Evolutionary conservation across 2,888 invertebrate genomes (phyloP).

Genomic region (Alviniconcha strummeri): DNA sequence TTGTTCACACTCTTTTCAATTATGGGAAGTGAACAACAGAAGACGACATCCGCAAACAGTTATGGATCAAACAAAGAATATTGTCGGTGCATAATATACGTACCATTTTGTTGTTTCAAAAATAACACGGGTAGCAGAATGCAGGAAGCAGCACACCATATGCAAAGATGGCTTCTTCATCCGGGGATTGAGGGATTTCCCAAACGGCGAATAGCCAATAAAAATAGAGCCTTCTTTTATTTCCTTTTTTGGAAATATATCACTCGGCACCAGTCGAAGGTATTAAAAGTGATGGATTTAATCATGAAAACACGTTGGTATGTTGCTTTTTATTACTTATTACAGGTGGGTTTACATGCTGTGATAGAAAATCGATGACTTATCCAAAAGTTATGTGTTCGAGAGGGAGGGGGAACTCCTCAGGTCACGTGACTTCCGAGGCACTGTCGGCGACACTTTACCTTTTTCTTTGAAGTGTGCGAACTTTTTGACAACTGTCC

Average conservation of each 20-base stretch:
- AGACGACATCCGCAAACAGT: too few species aligned
- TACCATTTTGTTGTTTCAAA: slow-evolving; percentile 28
- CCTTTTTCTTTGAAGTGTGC: slow-evolving; percentile 19
- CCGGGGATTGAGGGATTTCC: slow-evolving; percentile 44
- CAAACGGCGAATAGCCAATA: slow-evolving; percentile 42
- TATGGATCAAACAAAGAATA: too few species aligned
- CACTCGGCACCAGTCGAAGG: neutral
- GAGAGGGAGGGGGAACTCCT: slow-evolving; percentile 25
- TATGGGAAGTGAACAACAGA: too few species aligned
- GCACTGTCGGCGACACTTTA: slow-evolving; percentile 25
- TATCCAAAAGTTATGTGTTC: slow-evolving; percentile 17
- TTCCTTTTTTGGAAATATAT: slow-evolving; percentile 46
- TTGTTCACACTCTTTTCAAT: too few species aligned
- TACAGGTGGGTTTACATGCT: too few species aligned
- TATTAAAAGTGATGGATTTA: too few species aligned
- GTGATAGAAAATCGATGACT: slow-evolving; percentile 20
- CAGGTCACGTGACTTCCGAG: slow-evolving; percentile 31
- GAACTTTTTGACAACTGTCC: slow-evolving; percentile 14
- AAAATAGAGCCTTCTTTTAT: slow-evolving; percentile 40
- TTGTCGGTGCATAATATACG: neutral
- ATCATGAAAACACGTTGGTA: too few species aligned
- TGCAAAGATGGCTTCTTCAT: slow-evolving; percentile 45
- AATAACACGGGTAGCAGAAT: slow-evolving; percentile 11
- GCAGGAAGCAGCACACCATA: slow-evolving; percentile 30
- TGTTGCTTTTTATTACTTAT: too few species aligned